phyloP scores from a whole-genome alignment of 2,797 vertebrate species.

The Sebastes matsubarae region DNA sequence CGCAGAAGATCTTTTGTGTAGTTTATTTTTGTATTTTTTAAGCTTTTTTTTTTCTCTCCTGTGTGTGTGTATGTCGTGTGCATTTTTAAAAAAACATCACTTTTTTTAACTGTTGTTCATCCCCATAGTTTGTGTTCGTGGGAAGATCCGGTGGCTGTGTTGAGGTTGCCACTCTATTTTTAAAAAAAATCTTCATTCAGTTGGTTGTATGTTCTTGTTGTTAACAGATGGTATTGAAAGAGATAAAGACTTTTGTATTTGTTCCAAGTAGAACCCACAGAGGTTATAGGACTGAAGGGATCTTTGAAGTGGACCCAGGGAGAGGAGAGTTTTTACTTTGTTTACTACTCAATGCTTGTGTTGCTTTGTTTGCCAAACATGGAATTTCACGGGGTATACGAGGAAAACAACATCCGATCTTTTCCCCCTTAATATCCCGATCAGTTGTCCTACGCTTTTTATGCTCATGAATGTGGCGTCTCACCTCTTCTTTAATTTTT shows the following conservation, averaged over 20 bases:
- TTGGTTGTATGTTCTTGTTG: constrained; percentile 75
- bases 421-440: constrained; percentile 31
- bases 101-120: constrained; percentile 77
- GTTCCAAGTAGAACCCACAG: constrained; percentile 73
- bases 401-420: constrained; percentile 43
- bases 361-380: constrained; percentile 81
- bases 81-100: constrained; percentile 68
- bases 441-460: constrained; percentile 67
- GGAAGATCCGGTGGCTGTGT: constrained; percentile 69
- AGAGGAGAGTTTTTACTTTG: constrained; percentile 76
- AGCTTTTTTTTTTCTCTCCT: constrained; percentile 70
- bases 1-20: constrained; percentile 84
- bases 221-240: constrained; percentile 61
- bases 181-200: constrained; percentile 68
- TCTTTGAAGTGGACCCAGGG: constrained; percentile 75
- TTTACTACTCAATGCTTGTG: constrained; percentile 77
- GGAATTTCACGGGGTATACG: constrained; percentile 56
- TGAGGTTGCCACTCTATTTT: constrained; percentile 77
- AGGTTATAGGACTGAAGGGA: constrained; percentile 81
- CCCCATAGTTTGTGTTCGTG: constrained; percentile 77
- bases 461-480: constrained; percentile 72
- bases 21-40: constrained; percentile 90
- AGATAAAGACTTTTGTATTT: constrained; percentile 73
- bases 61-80: constrained; percentile 81
- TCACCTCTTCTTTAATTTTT: constrained; percentile 65